Evolutionary conservation across 2,888 invertebrate species (phyloP).

Genomic region (Lampropteryx suffumata): DNA sequence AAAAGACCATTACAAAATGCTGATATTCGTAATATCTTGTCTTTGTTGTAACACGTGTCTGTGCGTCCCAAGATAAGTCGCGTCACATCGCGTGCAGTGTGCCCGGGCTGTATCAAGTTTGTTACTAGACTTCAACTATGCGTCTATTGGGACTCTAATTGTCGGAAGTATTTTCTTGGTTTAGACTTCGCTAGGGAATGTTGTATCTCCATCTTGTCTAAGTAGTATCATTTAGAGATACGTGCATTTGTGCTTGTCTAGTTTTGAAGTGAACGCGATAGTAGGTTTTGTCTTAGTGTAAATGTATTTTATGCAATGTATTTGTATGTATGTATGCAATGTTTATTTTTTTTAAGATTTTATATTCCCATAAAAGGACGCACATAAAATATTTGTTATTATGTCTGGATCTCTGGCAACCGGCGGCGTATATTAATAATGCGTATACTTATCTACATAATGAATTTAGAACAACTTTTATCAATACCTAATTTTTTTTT

Average conservation of each 20-base stretch:
- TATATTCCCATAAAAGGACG: too few relatives aligned
- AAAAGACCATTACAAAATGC: constrained; percentile 2
- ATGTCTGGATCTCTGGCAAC: too few relatives aligned
- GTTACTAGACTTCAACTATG: constrained; percentile 33
- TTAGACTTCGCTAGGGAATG: constrained; percentile 25
- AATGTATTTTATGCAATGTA: too few relatives aligned
- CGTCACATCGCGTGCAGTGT: constrained; percentile 25
- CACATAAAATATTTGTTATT: too few relatives aligned
- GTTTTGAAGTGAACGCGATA: constrained; percentile 1
- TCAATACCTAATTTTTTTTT: too few relatives aligned
- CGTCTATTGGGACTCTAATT: constrained; percentile 46
- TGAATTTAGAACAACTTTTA: too few relatives aligned
- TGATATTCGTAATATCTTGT: constrained; percentile 12
- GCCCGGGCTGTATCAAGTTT: constrained; percentile 28
- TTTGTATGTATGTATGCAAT: too few relatives aligned
- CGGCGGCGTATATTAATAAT: too few relatives aligned
- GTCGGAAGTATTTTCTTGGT: constrained; percentile 45
- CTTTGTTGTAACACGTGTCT: constrained; percentile 10
- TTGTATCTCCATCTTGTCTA: constrained; percentile 10
- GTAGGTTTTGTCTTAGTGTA: not conserved
- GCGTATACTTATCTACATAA: too few relatives aligned
- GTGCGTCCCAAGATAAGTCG: constrained; percentile 13
- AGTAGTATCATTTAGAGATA: constrained; percentile 6
- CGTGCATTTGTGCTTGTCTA: constrained; percentile 6
- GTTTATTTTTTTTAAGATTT: too few relatives aligned